Base-by-base conservation (phyloP, 2,797 vertebrate species). In the Gambusia yucatana region DNA sequence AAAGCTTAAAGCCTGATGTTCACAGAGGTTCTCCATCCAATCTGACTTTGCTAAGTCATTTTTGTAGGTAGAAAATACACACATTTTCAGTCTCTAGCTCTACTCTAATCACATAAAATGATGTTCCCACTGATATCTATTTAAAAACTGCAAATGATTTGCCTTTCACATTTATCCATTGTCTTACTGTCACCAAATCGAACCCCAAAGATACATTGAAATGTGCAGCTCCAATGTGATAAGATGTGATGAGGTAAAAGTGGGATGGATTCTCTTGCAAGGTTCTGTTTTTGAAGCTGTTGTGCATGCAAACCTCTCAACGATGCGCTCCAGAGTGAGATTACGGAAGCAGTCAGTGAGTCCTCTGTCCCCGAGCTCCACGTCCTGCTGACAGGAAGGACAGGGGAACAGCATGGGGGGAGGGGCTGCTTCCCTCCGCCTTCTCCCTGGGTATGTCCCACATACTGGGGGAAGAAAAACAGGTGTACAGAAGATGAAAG, bases 311-410 rank as follows among this genome's bases (percentile, higher is more conserved):
- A 95, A 99, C 84, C 98, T 96, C 88, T 99, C 98, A 84, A 98
- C 98, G 20, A 99, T 97, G 10, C 98, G 96, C 89, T 99, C 98
- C 94, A 99, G 93, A 0, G 98, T 99, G 90, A 99, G 96, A 94
- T 99, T 99, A 25, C 98, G 97, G 86, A 98, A 97, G 61, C 98
- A 98, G 84, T 97, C 97, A 0, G 96, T 93, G 87, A 99, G 94
- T 41, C 98, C 98, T 78, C 95, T 92, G 87, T 99, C 97, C 0
- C 97, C 97, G 39, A 99, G 95, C 90, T 98, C 98, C 91, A 99
- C 97, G 0, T 99, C 98, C 72, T 94, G 93, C 86, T 95, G 95
- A 93, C 98, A 99, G 87, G 96, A 95, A 0, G 98, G 97, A 94
- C 98, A 99, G 0, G 98, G 98, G 91, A 99, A 98, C 91, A 96